Evolutionary conservation across 2,797 vertebrate genomes (phyloP).

Genomic region (Adelosebastes latens): DNA sequence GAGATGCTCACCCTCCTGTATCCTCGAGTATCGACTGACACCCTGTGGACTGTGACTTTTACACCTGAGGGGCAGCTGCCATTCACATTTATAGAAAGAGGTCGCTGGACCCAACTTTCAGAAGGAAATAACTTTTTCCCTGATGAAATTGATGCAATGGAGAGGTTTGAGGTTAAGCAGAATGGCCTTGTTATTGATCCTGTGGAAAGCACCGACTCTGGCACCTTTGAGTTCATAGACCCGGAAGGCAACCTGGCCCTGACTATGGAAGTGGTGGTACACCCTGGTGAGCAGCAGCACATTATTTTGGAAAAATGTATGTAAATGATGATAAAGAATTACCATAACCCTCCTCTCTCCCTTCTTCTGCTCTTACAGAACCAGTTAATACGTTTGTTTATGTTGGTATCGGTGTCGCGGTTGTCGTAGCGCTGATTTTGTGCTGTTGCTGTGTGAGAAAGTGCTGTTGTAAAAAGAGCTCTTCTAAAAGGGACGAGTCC

Average conservation of each 20-base stretch:
- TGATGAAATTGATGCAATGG: neutral
- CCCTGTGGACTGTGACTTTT: constrained; percentile 13
- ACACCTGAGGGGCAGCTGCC: fast-evolving
- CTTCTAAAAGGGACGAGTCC: constrained; percentile 17
- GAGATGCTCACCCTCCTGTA: fast-evolving
- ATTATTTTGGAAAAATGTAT: neutral
- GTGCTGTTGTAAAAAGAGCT: constrained; percentile 43
- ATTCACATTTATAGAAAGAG: neutral
- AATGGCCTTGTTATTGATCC: neutral
- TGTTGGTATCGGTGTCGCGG: fast-evolving
- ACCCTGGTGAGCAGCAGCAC: neutral
- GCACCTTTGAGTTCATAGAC: constrained; percentile 41
- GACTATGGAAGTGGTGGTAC: neutral
- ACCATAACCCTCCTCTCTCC: neutral
- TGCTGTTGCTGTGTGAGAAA: constrained; percentile 48
- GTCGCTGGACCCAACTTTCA: no score
- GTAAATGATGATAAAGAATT: neutral
- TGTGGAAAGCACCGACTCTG: neutral
- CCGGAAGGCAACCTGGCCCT: neutral
- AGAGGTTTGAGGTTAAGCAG: fast-evolving
- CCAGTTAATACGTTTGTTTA: fast-evolving
- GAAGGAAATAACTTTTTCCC: no score
- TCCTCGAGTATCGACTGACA: fast-evolving
- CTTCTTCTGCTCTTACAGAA: neutral
- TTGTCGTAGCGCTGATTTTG: fast-evolving